Base-by-base conservation (phyloP, 2,113 vertebrate genomes). In the Tragelaphus scriptus region DNA sequence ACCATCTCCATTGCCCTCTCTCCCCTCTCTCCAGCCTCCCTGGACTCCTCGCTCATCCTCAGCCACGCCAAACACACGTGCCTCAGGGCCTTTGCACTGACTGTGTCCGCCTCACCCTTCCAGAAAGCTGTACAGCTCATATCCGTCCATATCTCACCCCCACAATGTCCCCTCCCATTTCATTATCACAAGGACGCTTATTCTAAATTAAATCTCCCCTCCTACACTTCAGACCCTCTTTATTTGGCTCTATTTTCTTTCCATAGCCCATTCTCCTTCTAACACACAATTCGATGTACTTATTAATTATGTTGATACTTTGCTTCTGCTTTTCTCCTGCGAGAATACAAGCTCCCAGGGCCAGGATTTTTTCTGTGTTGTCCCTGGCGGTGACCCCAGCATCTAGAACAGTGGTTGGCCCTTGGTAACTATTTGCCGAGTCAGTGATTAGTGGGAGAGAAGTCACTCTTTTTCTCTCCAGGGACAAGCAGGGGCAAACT, bases 61-160 rank as follows among this genome's bases (percentile, higher is more conserved):
- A 30, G 21, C 17, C 2, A 11, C 25, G 49, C 19, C 36, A 26
- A 58, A 12, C 51, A 36, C 5, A 3, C 0, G 0, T 4, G 17
- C 44, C 87, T 23, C 63, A 40, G 85, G 49, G 85, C 89, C 63
- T 95, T 85, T 88, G 89, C 77, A 28, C 30, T 1, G 36, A 59
- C 23, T 1, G 3, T 10, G 11, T 32, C 32, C 68, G 71, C 3
- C 11, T 87, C 84, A 5, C 19, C 32, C 28, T 40, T 53, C 49
- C 55, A 16, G 55, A 65, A 32, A 58, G 28, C 30, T 28, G 14
- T 68, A 26, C 1, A 15, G 61, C 75, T 51, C 56, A 19, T 1
- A 21, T 11, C 32, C 2, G 5, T 30, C 21, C 47, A 4, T 7
- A 28, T 44, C 36, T 26, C 53, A n/a, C 40, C 53, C 7, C 2